Percentiles rank a stretch among this genome's conserved stretches.
Evolutionary conservation across 1,140 invertebrate species (phyloP).

Genomic region (Drosophila varians): DNA sequence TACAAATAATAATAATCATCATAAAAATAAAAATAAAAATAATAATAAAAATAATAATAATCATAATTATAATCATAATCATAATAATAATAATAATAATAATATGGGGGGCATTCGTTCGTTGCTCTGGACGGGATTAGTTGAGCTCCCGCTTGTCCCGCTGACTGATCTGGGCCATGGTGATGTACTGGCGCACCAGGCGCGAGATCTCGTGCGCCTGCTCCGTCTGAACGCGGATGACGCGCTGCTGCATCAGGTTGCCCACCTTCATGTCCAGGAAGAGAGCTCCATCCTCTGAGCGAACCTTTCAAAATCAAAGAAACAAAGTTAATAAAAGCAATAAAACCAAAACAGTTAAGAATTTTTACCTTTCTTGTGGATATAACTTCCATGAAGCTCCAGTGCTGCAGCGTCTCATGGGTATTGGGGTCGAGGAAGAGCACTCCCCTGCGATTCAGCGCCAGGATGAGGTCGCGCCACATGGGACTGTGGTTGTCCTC

Average conservation of each 20-base stretch:
- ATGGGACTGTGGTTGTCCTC: constrained; percentile 85
- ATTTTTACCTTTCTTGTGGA: constrained; percentile 94
- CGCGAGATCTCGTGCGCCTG: constrained; percentile 98
- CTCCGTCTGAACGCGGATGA: constrained; percentile 97
- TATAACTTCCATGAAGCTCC: constrained; percentile 97
- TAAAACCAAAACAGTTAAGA: fast-evolving
- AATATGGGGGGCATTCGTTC: constrained; percentile 39
- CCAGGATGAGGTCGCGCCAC: constrained; percentile 94
- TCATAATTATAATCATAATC: constrained; percentile 10
- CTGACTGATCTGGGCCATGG: constrained; percentile 90
- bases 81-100: constrained; percentile 22
- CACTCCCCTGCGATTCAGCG: constrained; percentile 96
- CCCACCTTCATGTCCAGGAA: constrained; percentile 99
- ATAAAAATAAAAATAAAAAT: constrained; percentile 4
- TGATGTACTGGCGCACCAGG: constrained; percentile 97
- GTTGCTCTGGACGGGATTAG: constrained; percentile 42
- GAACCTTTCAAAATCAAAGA: constrained; percentile 83
- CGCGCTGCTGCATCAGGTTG: constrained; percentile 97
- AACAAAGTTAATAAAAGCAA: background rate
- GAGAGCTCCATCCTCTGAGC: constrained; percentile 95
- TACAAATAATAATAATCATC: constrained; percentile 33
- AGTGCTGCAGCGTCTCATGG: constrained; percentile 95
- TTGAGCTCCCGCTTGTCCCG: constrained; percentile 83
- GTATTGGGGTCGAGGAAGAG: constrained; percentile 96
- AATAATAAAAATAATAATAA: constrained; percentile 36